Base-by-base conservation (phyloP, 1,140 invertebrate genomes). In the Microplitis demolitor region DNA sequence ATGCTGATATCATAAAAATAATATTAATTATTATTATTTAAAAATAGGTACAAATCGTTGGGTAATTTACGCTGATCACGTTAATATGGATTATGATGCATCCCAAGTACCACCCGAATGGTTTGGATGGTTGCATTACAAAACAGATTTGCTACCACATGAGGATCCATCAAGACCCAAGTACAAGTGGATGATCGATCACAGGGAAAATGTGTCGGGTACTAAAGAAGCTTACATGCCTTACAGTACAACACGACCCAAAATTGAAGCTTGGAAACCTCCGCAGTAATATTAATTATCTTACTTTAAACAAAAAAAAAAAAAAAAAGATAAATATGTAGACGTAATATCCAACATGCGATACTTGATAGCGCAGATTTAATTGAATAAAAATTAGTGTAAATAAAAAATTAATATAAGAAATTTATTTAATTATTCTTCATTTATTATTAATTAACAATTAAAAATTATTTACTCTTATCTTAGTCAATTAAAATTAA, bases 51-150 rank as follows among this genome's bases (percentile, higher is more conserved):
- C 96, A 68, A 99, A 97, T 88, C 90, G 98, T 76, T 99, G 98
- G 97, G 92, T 99, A 4, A 92, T 95, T 77, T 99, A 96, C 83
- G 87, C 91, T 8, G 91, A 94, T 11, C 90, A 92, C 74, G 88
- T 91, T 69, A 87, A 89, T 80, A 83, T 97, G 78, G 92, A 98
- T 83, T 99, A 99, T 86, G 97, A 99, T 89, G 97, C 90, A 1
- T 96, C 95, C 78, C 95, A 97, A 90, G 90, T 98, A 9, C 91
- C 95, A n/a, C 88, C 96, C 51, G 96, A 97, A 88, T 98, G 96
- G 96, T 95, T 88, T 82, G 92, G 93, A 45, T 96, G 95, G 95
- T 84, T 96, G 77, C 93, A 95, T 83, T 93, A 95, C 79, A 95
- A 93, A 78, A 92, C 92, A 3, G 89, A 90, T 78, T 80, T 89